phyloP scores from a whole-genome alignment of 1,140 invertebrate species.

The Halictus rubicundus region DNA sequence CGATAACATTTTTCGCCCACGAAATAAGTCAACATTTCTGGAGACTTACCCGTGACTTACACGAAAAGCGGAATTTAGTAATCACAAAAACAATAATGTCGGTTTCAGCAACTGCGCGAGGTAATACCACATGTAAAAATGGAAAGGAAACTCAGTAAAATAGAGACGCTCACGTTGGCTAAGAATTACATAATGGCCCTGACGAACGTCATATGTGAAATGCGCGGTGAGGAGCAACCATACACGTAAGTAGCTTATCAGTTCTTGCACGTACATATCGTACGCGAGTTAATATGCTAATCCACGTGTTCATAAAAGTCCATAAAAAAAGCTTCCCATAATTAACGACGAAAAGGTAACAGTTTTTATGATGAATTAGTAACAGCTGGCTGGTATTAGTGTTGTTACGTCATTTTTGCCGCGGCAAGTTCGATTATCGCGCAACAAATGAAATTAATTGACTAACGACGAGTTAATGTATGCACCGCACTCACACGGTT shows the following conservation, averaged over 20 bases:
- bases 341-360: background rate
- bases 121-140: constrained; percentile 94
- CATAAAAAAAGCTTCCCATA: background rate
- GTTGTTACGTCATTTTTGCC: background rate
- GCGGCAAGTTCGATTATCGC: too few species aligned
- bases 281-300: too few species aligned
- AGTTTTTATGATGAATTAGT: background rate
- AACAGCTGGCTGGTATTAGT: background rate
- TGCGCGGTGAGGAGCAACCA: constrained; percentile 86
- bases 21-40: too few species aligned
- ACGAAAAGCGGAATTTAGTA: too few species aligned
- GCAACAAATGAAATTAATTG: too few species aligned
- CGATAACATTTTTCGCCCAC: too few species aligned
- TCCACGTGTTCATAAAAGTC: too few species aligned
- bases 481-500: too few species aligned
- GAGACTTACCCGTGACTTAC: too few species aligned
- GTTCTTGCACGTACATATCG: background rate
- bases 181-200: constrained; percentile 95
- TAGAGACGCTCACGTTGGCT: constrained; percentile 92
- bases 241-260: constrained; percentile 80
- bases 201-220: constrained; percentile 92
- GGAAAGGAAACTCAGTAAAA: constrained; percentile 92
- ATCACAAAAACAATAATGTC: constrained; percentile 27
- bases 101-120: constrained; percentile 87
- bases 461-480: too few species aligned